Percentiles rank a stretch among this genome's conserved stretches.
Evolutionary conservation across 1,140 invertebrate species (phyloP).

Genomic region (Physella acuta): DNA sequence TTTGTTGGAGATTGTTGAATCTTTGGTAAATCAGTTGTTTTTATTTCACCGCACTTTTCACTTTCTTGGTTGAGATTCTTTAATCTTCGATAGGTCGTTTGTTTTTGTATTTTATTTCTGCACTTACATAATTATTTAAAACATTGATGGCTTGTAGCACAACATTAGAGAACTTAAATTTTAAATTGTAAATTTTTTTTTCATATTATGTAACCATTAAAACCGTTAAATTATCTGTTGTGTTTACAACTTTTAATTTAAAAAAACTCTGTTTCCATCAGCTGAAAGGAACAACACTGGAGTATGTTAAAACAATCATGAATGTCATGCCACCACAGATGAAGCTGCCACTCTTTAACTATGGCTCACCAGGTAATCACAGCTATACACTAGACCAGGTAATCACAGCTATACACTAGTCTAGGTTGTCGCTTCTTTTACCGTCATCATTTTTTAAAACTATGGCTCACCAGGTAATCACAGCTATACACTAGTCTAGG

Average conservation of each 20-base stretch:
- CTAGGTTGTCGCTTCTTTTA: too few species aligned
- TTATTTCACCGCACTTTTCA: not conserved
- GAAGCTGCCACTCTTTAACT: conserved; percentile 94
- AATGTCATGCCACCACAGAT: conserved; percentile 94
- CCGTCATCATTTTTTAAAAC: too few species aligned
- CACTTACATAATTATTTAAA: not conserved
- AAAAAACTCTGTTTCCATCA: conserved; percentile 18
- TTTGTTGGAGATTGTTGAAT: conserved; percentile 89
- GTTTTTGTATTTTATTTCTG: too few species aligned
- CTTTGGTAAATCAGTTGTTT: conserved; percentile 62
- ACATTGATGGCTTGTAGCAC: not conserved
- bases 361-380: conserved; percentile 90
- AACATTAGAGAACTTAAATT: not conserved
- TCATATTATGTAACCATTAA: not conserved
- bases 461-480: conserved; percentile 93
- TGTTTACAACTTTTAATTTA: not conserved
- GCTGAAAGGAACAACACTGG: conserved; percentile 68
- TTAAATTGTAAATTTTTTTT: not conserved
- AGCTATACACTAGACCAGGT: too few species aligned
- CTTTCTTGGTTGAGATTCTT: too few species aligned
- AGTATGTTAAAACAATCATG: conserved; percentile 91
- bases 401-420: too few species aligned
- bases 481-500: too few species aligned
- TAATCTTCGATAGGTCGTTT: too few species aligned
- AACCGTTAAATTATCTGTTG: not conserved